Conservation (phyloP, 2,888 invertebrate genomes). For the Platypus cylindrus region DNA sequence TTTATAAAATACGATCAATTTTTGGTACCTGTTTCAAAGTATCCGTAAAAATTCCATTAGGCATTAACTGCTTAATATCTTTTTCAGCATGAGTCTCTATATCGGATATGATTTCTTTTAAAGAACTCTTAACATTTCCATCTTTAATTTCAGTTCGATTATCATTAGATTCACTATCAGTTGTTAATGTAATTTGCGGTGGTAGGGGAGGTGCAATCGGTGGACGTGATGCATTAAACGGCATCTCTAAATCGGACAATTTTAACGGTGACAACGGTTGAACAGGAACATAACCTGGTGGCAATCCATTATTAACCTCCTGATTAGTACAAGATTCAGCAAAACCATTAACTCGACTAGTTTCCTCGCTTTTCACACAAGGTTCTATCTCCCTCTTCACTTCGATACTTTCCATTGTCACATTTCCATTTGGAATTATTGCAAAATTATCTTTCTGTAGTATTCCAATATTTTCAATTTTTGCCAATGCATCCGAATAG, state of each 20-base stretch:
- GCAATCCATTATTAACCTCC: slow-evolving; percentile 11
- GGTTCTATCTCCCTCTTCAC: neutral
- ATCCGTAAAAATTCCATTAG: no score
- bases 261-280: slow-evolving; percentile 19
- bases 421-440: neutral
- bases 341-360: neutral
- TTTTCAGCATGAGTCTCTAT: slow-evolving; percentile 44
- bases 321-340: slow-evolving; percentile 11
- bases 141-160: slow-evolving; percentile 35
- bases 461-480: slow-evolving; percentile 9
- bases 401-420: neutral
- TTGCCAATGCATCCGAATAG: slow-evolving; percentile 12
- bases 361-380: neutral
- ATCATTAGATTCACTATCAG: slow-evolving; percentile 8
- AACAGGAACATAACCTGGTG: slow-evolving; percentile 20
- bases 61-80: slow-evolving; percentile 31
- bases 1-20: no score
- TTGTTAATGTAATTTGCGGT: slow-evolving; percentile 13
- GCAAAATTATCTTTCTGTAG: neutral
- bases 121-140: slow-evolving; percentile 41
- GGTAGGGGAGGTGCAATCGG: slow-evolving; percentile 10
- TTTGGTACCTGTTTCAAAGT: neutral
- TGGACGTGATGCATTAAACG: slow-evolving; percentile 12
- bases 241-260: slow-evolving; percentile 13
- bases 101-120: slow-evolving; percentile 48